Conservation (phyloP, 2,113 vertebrate species). For the Strix aluco region DNA sequence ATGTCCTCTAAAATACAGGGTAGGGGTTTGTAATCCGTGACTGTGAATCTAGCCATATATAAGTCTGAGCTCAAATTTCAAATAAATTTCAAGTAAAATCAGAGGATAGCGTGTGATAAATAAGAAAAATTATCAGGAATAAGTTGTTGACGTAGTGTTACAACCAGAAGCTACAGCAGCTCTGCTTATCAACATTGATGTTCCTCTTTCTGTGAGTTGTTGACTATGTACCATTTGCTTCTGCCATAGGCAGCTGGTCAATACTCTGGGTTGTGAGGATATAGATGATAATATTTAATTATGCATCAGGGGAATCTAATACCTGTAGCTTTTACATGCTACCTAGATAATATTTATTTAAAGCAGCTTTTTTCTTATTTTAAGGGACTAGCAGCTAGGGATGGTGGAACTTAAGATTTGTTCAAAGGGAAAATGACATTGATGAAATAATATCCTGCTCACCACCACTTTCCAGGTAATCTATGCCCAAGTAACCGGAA, state of each 20-base stretch:
- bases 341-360: neutral
- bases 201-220: neutral
- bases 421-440: neutral
- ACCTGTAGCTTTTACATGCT: neutral
- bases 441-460: neutral
- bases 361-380: neutral
- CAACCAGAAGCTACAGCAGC: neutral
- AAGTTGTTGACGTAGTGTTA: neutral
- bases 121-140: neutral
- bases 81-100: neutral
- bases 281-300: neutral
- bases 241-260: neutral
- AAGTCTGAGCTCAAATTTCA: neutral
- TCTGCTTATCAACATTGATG: neutral
- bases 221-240: neutral
- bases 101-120: neutral
- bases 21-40: neutral
- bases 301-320: neutral
- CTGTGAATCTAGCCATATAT: neutral
- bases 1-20: neutral
- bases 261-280: neutral
- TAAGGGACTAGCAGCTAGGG: neutral
- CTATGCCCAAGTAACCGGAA: neutral
- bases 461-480: neutral
- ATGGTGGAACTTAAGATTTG: neutral